Base-by-base conservation (phyloP, 2,113 vertebrate genomes). In the Oenanthe melanoleuca region DNA sequence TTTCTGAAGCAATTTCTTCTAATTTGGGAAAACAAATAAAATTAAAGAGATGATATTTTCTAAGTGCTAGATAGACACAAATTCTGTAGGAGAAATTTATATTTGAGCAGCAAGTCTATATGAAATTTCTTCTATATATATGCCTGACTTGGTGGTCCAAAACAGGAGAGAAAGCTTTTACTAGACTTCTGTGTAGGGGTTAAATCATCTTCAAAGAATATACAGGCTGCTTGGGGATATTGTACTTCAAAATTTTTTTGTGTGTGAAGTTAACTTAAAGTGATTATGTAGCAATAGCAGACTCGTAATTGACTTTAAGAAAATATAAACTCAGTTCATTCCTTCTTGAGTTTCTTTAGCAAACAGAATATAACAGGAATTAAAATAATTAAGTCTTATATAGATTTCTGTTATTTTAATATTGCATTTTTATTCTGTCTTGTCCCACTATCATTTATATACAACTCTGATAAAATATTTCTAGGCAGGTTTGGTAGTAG, bases 1-100 rank as follows among this genome's bases (percentile, higher is more conserved):
- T 88, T 94, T 34, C 40, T 86, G 56, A 57, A 79, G 24, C n/a
- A 65, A 71, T 81, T 95, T 81, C 11, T 91, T 93, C 18, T 87
- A 37, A 84, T 84, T 92, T 92, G 24, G 57, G 20, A 50, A 77
- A 93, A 23, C 40, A 77, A 81, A 44, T 61, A 77, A 84, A 83
- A 59, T 47, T 16, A 71, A 77, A 42, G 56, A 52, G 9, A 24
- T 65, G 7, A 21, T 26, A 12, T 55, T 86, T 65, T 72, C 22
- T 67, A 73, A 87, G 38, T 64, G 8, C 23, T 65, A 75, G 23
- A 25, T 38, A 92, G 47, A n/a, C 9, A 21, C 40, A 71, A 57
- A 82, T 79, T 87, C 9, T 79, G 10, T 42, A 64, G 19, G 8
- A n/a, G 10, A 93, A 78, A 64, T 44, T 59, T 73, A 3, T 86